A percentile compares a stretch with the other conserved stretches of the same genome.
Conservation (phyloP, 2,797 vertebrate genomes). For the Enteromius thamalakanensis region DNA sequence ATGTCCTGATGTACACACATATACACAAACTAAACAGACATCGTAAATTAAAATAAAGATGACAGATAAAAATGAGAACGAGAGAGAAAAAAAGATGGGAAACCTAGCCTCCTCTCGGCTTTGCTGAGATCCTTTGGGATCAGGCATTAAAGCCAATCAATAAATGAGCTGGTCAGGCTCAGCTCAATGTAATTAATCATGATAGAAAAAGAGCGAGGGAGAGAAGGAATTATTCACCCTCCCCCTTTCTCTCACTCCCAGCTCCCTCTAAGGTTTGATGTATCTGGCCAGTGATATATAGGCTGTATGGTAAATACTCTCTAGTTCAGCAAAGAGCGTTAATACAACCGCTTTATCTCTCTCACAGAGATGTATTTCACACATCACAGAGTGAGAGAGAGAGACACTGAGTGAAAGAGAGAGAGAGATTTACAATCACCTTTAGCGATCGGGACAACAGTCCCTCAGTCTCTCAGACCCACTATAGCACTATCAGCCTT, state of each 20-base stretch:
- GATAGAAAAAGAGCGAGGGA: constrained; percentile 47
- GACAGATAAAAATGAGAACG: constrained; percentile 16
- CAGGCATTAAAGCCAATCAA: constrained; percentile 70
- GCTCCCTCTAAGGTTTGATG: constrained; percentile 46
- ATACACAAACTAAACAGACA: neutral
- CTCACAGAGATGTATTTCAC: constrained; percentile 50
- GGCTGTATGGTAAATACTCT: constrained; percentile 59
- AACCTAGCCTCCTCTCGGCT: constrained; percentile 20
- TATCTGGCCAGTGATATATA: constrained; percentile 57
- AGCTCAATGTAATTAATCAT: constrained; percentile 75
- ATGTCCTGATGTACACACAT: neutral
- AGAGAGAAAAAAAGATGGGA: constrained; percentile 43
- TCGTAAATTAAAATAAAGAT: constrained; percentile 4
- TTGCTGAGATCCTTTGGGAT: constrained; percentile 42
- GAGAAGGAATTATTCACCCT: constrained; percentile 33
- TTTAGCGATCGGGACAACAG: constrained; percentile 29
- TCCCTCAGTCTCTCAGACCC: constrained; percentile 18
- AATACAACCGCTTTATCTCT: constrained; percentile 59
- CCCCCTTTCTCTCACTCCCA: constrained; percentile 24
- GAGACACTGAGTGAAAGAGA: neutral
- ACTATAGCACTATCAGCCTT: constrained; percentile 1
- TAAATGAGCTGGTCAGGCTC: constrained; percentile 74
- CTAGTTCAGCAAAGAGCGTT: constrained; percentile 60
- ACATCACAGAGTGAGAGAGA: constrained; percentile 37
- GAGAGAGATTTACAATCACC: constrained; percentile 33